Conservation (phyloP, 2,888 invertebrate genomes). For the Antheraea assamensis region DNA sequence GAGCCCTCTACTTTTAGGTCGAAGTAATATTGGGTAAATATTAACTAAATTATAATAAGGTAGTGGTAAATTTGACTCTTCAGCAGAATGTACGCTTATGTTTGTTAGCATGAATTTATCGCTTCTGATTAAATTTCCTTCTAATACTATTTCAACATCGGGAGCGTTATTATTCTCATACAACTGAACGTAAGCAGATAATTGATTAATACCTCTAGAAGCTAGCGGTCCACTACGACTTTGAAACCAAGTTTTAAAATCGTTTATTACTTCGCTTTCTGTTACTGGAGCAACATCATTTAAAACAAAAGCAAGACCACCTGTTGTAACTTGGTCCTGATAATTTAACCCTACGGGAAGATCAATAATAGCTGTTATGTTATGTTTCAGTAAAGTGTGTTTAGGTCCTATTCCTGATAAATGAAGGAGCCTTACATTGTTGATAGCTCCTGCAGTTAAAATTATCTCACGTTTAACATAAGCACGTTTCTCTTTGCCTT, state of each 20-base stretch:
- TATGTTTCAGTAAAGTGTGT: slow-evolving; percentile 61
- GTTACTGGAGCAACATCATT: slow-evolving; percentile 60
- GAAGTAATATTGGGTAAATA: slow-evolving; percentile 65
- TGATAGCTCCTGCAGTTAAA: slow-evolving; percentile 70
- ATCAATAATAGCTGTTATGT: slow-evolving; percentile 59
- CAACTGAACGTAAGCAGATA: slow-evolving; percentile 73
- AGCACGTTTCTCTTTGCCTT: slow-evolving; percentile 67
- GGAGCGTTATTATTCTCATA: slow-evolving; percentile 72
- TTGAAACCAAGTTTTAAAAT: slow-evolving; percentile 76
- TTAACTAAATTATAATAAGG: slow-evolving; percentile 74
- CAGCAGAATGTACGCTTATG: slow-evolving; percentile 65
- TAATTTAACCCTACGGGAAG: slow-evolving; percentile 73
- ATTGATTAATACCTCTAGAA: slow-evolving; percentile 72
- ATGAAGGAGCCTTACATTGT: slow-evolving; percentile 70
- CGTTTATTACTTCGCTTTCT: slow-evolving; percentile 63
- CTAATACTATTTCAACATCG: slow-evolving; percentile 68
- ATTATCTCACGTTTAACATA: slow-evolving; percentile 73
- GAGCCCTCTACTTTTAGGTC: slow-evolving; percentile 73
- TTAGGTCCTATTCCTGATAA: slow-evolving; percentile 73
- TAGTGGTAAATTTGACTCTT: slow-evolving; percentile 69
- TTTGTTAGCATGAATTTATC: slow-evolving; percentile 77
- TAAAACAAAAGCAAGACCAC: slow-evolving; percentile 68
- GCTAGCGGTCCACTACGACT: slow-evolving; percentile 67
- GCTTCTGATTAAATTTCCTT: slow-evolving; percentile 73
- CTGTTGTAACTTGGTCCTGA: slow-evolving; percentile 74